phyloP scores from a whole-genome alignment of 2,888 invertebrate genomes.

The Dorcus parallelipipedus region DNA sequence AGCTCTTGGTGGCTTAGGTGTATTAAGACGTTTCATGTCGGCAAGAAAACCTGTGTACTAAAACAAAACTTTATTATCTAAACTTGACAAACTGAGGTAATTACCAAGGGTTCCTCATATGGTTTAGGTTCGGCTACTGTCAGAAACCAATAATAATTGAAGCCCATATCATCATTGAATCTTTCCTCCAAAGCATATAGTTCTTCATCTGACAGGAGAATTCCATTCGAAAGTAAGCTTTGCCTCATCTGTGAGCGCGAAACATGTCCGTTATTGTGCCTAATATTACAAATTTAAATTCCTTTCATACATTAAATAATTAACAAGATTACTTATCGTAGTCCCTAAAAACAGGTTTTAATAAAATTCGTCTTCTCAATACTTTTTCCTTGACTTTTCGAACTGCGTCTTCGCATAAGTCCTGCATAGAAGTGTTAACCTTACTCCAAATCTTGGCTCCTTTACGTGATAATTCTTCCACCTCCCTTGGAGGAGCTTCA shows the following conservation, averaged over 20 bases:
- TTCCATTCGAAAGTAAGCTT: constrained; percentile 64
- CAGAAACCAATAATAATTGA: constrained; percentile 69
- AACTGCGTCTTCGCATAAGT: constrained; percentile 61
- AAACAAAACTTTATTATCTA: constrained; percentile 12
- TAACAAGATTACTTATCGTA: constrained; percentile 60
- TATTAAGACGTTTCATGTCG: constrained; percentile 44
- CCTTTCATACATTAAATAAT: too few species aligned
- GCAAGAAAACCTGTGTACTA: constrained; percentile 44
- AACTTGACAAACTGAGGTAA: not conserved
- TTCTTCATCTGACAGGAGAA: constrained; percentile 64
- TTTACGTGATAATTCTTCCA: constrained; percentile 49
- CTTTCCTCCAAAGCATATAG: constrained; percentile 65
- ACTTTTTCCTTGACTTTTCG: constrained; percentile 61
- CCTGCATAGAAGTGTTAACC: constrained; percentile 43
- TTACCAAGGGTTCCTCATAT: constrained; percentile 45
- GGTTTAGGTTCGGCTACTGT: constrained; percentile 58
- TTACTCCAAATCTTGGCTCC: constrained; percentile 54
- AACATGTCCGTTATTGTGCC: constrained; percentile 70
- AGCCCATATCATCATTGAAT: constrained; percentile 72
- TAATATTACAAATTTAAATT: constrained; percentile 36
- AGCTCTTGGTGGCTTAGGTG: constrained; percentile 35
- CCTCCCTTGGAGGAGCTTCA: constrained; percentile 55
- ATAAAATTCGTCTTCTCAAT: constrained; percentile 58
- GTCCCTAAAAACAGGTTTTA: constrained; percentile 67
- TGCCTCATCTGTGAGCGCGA: constrained; percentile 67